phyloP scores from a whole-genome alignment of 2,113 vertebrate species.

The Corythornis cristatus region DNA sequence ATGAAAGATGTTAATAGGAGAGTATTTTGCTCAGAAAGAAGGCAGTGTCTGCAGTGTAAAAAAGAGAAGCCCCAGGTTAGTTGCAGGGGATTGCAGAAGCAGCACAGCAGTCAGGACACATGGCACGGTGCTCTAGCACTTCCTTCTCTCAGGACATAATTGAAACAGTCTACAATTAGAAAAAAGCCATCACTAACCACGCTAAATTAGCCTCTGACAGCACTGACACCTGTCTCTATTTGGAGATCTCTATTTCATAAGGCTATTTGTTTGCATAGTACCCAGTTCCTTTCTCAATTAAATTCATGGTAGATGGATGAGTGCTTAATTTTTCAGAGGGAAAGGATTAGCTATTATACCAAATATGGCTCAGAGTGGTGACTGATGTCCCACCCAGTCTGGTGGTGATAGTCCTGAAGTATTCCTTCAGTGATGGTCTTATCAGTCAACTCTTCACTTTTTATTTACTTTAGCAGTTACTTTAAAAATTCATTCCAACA shows the following conservation, averaged over 20 bases:
- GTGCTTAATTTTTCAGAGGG: not conserved
- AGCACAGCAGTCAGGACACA: not conserved
- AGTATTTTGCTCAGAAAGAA: not conserved
- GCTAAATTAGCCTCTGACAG: not conserved
- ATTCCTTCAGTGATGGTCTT: conserved; percentile 67
- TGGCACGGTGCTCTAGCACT: not conserved
- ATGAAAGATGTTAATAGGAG: not conserved
- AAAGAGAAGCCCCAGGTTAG: not conserved
- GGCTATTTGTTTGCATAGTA: not conserved
- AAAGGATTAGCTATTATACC: not conserved
- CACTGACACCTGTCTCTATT: not conserved
- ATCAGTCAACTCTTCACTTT: conserved; percentile 70
- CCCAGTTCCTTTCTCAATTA: not conserved
- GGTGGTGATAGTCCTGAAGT: conserved; percentile 10
- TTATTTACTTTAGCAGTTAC: conserved; percentile 75
- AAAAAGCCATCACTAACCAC: not conserved
- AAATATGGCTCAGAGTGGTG: not conserved
- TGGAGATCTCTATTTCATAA: not conserved
- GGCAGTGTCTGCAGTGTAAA: not conserved
- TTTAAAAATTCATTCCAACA: conserved; percentile 65
- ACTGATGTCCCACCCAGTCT: not conserved
- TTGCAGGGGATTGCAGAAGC: not conserved
- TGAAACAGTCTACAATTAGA: not conserved
- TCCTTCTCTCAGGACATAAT: not conserved
- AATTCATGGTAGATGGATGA: not conserved